A percentile compares a stretch with the other conserved stretches of the same genome.
Evolutionary conservation across 2,113 vertebrate genomes (phyloP).

Genomic region (Grallaria varia): DNA sequence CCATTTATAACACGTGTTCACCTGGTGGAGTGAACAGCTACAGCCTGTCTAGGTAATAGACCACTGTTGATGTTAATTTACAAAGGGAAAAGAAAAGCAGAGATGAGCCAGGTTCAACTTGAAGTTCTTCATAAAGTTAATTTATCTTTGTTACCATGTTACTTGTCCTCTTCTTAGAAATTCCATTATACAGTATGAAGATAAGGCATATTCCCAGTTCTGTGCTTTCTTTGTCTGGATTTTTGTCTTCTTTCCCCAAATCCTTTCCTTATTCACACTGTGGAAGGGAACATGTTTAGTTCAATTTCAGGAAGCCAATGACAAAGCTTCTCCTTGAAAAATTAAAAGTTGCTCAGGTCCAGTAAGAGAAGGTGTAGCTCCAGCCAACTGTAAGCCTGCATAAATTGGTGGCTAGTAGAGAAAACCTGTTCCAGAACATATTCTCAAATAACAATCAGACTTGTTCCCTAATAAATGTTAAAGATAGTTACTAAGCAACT

Average conservation of each 20-base stretch:
- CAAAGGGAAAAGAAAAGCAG: neutral
- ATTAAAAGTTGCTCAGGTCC: neutral
- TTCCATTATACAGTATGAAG: neutral
- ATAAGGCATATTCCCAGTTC: neutral
- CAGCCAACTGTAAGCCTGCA: neutral
- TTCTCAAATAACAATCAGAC: neutral
- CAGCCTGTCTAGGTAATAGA: neutral
- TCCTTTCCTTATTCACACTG: neutral
- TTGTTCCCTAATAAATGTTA: neutral
- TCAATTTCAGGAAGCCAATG: neutral
- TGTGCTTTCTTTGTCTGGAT: neutral
- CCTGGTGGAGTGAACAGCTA: neutral
- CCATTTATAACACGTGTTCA: neutral
- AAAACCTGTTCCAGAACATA: neutral
- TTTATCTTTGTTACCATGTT: neutral
- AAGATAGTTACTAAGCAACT: neutral
- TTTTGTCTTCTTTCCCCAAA: neutral
- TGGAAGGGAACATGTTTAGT: neutral
- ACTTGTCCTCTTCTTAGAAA: neutral
- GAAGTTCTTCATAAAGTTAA: neutral
- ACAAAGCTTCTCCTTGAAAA: neutral
- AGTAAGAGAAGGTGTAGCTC: neutral
- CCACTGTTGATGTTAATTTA: neutral
- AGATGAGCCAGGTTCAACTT: neutral
- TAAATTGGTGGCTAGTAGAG: neutral